These are phyloP conservation scores for Heliconius erato DNA, from an alignment of 2,888 invertebrate species.

Conservation along the genomic window DNA sequence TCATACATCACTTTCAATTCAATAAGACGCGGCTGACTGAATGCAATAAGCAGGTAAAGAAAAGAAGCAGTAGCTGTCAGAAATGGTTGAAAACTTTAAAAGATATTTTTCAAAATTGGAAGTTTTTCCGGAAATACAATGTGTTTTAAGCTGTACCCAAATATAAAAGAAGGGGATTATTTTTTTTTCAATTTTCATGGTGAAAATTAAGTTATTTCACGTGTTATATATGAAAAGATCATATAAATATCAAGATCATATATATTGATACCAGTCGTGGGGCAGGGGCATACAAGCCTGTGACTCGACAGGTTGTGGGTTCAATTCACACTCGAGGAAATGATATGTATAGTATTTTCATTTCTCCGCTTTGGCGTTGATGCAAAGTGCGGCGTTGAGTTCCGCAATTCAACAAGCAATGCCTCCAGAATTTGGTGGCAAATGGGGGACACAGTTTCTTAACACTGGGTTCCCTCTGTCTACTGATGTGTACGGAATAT, in stretches of 20 bases:
- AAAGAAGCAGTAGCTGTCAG: background rate
- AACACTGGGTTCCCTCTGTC: too few species aligned
- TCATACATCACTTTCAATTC: conserved; percentile 13
- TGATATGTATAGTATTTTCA: background rate
- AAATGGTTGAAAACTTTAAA: background rate
- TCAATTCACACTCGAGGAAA: background rate
- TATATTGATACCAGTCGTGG: too few species aligned
- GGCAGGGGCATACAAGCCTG: too few species aligned
- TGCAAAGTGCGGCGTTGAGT: background rate
- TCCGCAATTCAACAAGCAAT: background rate
- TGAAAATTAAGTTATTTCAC: too few species aligned
- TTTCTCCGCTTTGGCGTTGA: background rate
- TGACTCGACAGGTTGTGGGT: too few species aligned
- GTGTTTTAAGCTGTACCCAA: background rate
- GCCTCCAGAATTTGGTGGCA: too few species aligned
- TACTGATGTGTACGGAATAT: too few species aligned
- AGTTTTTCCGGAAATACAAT: conserved; percentile 7
- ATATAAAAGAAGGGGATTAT: background rate
- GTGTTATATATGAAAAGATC: too few species aligned
- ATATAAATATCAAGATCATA: too few species aligned
- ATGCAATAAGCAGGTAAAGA: conserved; percentile 9
- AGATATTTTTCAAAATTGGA: conserved; percentile 5
- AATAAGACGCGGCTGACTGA: conserved; percentile 8
- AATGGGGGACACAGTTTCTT: too few species aligned
- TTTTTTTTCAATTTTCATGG: background rate